Base-by-base conservation (phyloP, 2,888 invertebrate species). In the Glomeris marginata region DNA sequence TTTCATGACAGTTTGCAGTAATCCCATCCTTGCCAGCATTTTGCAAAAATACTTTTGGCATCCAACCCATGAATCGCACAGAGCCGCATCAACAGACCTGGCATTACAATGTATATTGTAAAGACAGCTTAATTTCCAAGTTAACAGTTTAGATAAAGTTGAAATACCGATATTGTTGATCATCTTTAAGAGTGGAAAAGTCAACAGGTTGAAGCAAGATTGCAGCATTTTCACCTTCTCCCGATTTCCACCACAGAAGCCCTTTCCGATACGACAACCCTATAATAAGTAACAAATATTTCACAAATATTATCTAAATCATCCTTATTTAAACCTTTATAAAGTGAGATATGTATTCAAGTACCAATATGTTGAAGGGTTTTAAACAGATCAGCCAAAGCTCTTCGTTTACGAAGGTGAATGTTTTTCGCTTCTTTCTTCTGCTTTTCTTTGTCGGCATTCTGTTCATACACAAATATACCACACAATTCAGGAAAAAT, bases 241-340 rank as follows among this genome's bases (percentile, higher is more conserved):
- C 16, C 33, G 22, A 11, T 47, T 38, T 5, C 38, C 57, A 57
- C 41, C 57, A 54, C 10, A 63, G 59, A 6, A 84, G 69, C 1
- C 94, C 94, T 1, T 79, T 77, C 53, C 84, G 77, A 62, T 84
- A 87, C 41, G 84, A 88, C 1, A 92, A 64, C 0, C 91, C 88
- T 56, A 84, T n/a, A n/a, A n/a, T n/a, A n/a, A n/a, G n/a, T n/a
- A n/a, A n/a, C n/a, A n/a, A n/a, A n/a, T n/a, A n/a, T n/a, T n/a
- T n/a, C n/a, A n/a, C n/a, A n/a, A n/a, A n/a, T n/a, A n/a, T n/a
- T n/a, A n/a, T n/a, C n/a, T 21, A 15, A 42, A 5, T 28, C 28
- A 45, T n/a, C 33, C 45, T 4, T n/a, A 21, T n/a, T 8, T n/a
- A 44, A 28, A 44, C n/a, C 21, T n/a, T n/a, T 20, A 20, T 20